Conservation (phyloP, 2,113 vertebrate species). For the Paradoxurus hermaphroditus region DNA sequence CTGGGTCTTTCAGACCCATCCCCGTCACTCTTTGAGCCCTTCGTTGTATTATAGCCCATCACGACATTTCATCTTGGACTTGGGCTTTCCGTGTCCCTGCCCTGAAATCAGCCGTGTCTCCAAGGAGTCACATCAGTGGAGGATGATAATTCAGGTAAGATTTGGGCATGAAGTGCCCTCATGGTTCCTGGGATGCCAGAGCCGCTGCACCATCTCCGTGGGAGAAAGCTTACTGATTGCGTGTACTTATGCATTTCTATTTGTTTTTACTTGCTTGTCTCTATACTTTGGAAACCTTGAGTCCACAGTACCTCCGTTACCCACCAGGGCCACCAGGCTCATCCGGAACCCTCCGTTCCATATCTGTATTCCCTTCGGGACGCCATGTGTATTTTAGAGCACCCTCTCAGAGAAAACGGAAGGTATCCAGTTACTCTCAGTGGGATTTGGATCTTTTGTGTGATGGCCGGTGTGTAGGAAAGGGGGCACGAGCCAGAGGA, state of each 20-base stretch:
- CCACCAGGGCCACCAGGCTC: not conserved
- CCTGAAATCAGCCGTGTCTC: not conserved
- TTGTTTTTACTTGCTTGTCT: not conserved
- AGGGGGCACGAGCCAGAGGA: too few relatives aligned
- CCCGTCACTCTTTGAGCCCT: not conserved
- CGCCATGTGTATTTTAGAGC: not conserved
- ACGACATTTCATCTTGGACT: not conserved
- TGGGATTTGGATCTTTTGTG: rapidly evolving
- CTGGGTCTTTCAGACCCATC: not conserved
- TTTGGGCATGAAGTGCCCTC: not conserved
- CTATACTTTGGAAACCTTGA: rapidly evolving
- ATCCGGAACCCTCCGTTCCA: rapidly evolving
- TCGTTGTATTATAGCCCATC: not conserved
- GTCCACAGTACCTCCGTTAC: rapidly evolving
- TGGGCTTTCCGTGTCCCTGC: too few relatives aligned
- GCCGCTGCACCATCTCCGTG: not conserved
- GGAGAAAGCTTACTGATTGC: too few relatives aligned
- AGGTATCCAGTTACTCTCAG: rapidly evolving
- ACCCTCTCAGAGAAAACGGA: not conserved
- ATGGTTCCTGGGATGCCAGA: not conserved
- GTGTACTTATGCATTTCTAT: not conserved
- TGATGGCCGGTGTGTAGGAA: not conserved
- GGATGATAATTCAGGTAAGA: too few relatives aligned
- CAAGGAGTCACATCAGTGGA: not conserved
- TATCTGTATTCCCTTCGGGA: too few relatives aligned